Base-by-base conservation (phyloP, 2,797 vertebrate genomes). In the Mus caroli region DNA sequence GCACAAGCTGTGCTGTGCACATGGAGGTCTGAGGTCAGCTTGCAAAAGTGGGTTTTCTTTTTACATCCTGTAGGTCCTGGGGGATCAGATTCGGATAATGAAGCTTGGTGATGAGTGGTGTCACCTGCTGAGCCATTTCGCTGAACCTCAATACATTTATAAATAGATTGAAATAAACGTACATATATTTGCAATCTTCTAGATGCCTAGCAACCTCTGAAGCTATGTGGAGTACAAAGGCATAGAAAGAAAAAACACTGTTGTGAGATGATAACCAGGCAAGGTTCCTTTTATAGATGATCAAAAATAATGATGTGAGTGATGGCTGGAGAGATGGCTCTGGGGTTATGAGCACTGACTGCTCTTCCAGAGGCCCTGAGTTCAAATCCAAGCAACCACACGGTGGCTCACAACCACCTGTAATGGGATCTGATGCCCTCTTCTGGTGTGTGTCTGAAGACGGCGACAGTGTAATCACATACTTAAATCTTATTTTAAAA, bases 211-310 rank as follows among this genome's bases (percentile, higher is more conserved):
- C 13, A 89, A 93, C 97, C 50, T 64, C 88, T 73, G 85, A 50
- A 43, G 56, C 19, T 95, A 40, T 75, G 67, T 93, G 78, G 58
- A 78, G 26, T 69, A 85, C 50, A 76, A 84, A 31, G 54, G 1
- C 22, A 89, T 58, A 95, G 64, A 88, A 95, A 93, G 90, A 92
- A 84, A 62, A 75, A 54, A 54, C 69, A 77, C 9, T 58, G 40
- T n/a, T 60, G 50, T 67, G 60, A 56, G 22, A 50, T 52, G 77
- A 91, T 85, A 88, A 50, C 1, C 2, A 40, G n/a, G 37, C 54
- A 37, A 26, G 28, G 3, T n/a, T 28, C n/a, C 79, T 76, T 87
- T 52, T 15, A 69, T 2, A 69, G 31, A 46, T 88, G 19, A 92
- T 60, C 22, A 93, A 75, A 94, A n/a, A 37, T 37, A 26, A 20